Evolutionary conservation across 2,888 invertebrate genomes (phyloP).

Genomic region (Cerceris ruficornis): DNA sequence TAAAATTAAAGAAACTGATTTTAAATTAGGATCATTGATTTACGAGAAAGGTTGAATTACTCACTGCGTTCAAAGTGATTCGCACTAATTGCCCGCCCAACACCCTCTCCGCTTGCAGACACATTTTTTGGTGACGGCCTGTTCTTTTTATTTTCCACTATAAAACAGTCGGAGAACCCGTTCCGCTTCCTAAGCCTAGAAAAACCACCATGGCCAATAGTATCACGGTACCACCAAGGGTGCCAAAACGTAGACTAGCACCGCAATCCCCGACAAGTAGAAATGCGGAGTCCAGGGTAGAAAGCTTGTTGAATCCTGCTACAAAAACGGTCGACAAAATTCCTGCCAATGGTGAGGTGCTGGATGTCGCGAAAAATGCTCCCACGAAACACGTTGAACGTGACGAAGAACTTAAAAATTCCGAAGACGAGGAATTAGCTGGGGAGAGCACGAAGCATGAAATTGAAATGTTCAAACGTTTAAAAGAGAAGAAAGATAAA

Average conservation of each 20-base stretch:
- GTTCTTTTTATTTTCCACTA: constrained; percentile 43
- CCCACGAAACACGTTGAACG: not conserved
- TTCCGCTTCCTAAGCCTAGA: constrained; percentile 75
- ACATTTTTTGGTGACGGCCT: constrained; percentile 65
- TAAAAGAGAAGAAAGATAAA: no score
- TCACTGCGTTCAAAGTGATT: not conserved
- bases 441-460: no score
- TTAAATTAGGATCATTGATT: not conserved
- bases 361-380: not conserved
- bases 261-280: constrained; percentile 45
- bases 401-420: no score
- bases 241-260: constrained; percentile 46
- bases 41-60: not conserved
- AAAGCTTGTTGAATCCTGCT: constrained; percentile 18
- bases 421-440: no score
- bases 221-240: constrained; percentile 29
- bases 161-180: constrained; percentile 64
- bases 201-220: constrained; percentile 47
- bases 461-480: no score
- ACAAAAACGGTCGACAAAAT: not conserved
- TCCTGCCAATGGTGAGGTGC: not conserved
- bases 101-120: constrained; percentile 24
- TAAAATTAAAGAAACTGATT: not conserved
- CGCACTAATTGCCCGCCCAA: not conserved
- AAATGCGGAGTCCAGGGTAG: constrained; percentile 24